A percentile compares a stretch with the other conserved stretches of the same genome.
Evolutionary conservation across 2,888 invertebrate genomes (phyloP).

Genomic region (Drosophila tripunctata): DNA sequence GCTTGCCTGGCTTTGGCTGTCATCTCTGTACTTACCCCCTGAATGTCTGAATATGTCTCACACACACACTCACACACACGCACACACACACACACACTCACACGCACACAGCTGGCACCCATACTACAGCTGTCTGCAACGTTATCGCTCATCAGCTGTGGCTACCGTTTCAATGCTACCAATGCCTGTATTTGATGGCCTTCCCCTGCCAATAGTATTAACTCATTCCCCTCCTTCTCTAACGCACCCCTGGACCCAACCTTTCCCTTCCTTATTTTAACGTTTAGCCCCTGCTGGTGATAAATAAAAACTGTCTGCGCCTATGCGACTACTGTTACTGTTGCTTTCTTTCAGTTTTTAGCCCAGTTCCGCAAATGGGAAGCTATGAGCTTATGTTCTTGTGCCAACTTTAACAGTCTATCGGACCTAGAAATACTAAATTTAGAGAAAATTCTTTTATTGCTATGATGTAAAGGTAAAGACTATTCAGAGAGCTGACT

Average conservation of each 20-base stretch:
- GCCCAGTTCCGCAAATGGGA: too few species aligned
- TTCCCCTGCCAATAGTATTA: neutral
- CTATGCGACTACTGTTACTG: slow-evolving; percentile 59
- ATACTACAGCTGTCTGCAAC: slow-evolving; percentile 67
- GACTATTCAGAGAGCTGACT: too few species aligned
- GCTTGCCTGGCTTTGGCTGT: slow-evolving; percentile 48
- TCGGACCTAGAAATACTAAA: too few species aligned
- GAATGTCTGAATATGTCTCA: slow-evolving; percentile 25
- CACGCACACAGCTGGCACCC: slow-evolving; percentile 23
- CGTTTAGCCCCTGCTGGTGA: slow-evolving; percentile 51
- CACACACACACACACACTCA: slow-evolving; percentile 2
- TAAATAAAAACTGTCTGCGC: slow-evolving; percentile 81
- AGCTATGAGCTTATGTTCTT: too few species aligned
- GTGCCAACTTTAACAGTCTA: too few species aligned
- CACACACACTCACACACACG: slow-evolving; percentile 12
- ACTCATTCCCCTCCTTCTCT: slow-evolving; percentile 6
- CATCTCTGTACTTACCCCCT: slow-evolving; percentile 54
- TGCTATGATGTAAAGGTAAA: too few species aligned
- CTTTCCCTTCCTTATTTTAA: neutral
- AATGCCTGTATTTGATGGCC: slow-evolving; percentile 1
- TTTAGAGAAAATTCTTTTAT: too few species aligned
- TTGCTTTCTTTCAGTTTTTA: slow-evolving; percentile 25
- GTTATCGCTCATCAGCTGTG: slow-evolving; percentile 76
- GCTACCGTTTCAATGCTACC: slow-evolving; percentile 27
- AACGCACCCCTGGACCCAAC: neutral